A percentile compares a stretch with the other conserved stretches of the same genome.
These are phyloP conservation scores for Eclectus roratus DNA, from an alignment of 2,113 vertebrate genomes.

Conservation along the genomic window DNA sequence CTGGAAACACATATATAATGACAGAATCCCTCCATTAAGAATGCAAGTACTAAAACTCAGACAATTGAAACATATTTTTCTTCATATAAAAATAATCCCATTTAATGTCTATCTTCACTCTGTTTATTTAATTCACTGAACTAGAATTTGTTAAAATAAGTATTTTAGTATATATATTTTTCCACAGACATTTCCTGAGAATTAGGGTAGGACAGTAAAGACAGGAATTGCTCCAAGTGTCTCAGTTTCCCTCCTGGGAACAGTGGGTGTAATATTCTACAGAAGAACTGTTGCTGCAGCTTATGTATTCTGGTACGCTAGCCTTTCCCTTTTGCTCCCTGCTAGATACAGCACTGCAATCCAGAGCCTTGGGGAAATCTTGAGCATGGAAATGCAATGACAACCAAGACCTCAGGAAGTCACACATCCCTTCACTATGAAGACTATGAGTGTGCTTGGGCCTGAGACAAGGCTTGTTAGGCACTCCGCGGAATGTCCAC, in stretches of 20 bases:
- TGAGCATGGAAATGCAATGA: neutral
- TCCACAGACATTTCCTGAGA: neutral
- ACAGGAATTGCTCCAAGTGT: neutral
- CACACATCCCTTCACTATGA: neutral
- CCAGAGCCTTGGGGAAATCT: neutral
- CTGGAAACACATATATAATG: neutral
- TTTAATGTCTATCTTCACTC: neutral
- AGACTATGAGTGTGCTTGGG: neutral
- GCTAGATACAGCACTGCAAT: neutral
- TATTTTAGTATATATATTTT: neutral
- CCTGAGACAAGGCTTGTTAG: neutral
- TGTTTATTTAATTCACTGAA: neutral
- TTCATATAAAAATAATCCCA: neutral
- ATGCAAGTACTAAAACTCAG: neutral
- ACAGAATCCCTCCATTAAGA: neutral
- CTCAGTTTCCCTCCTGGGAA: neutral
- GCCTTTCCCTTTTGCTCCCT: neutral
- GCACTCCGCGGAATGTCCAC: neutral
- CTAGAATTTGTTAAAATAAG: neutral
- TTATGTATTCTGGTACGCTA: accelerated
- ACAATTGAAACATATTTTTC: neutral
- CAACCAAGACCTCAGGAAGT: neutral
- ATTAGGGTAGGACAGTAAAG: neutral
- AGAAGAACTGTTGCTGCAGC: neutral
- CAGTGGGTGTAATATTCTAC: neutral